Evolutionary conservation across 1,140 invertebrate species (phyloP).

Genomic region (Archivesica marissinica): DNA sequence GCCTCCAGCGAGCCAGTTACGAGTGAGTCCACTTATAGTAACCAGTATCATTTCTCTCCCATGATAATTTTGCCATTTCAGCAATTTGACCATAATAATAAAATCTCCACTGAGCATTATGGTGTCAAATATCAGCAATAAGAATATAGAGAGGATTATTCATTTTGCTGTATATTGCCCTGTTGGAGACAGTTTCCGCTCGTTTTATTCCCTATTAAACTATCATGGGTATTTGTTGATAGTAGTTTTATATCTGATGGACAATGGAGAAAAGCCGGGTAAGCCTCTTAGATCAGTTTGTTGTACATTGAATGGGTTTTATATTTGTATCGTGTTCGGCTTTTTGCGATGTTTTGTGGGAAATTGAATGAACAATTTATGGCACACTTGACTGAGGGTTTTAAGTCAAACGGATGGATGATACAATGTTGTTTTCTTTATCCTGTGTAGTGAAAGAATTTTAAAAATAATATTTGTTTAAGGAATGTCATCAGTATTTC

Average conservation of each 20-base stretch:
- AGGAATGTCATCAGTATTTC: neutral
- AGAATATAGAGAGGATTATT: slow-evolving; percentile 28
- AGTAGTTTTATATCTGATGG: slow-evolving; percentile 7
- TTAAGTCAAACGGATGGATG: neutral
- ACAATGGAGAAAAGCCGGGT: neutral
- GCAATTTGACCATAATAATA: too few relatives aligned
- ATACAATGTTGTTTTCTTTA: neutral
- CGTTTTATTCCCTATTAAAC: neutral
- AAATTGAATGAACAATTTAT: slow-evolving; percentile 7
- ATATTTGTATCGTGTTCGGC: neutral
- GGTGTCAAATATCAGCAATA: too few relatives aligned
- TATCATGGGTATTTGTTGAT: slow-evolving; percentile 37
- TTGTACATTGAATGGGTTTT: neutral
- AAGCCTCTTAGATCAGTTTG: slow-evolving; percentile 3
- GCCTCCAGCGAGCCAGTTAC: too few relatives aligned
- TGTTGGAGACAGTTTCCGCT: neutral
- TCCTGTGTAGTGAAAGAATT: neutral
- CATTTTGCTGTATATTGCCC: neutral
- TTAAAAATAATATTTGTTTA: slow-evolving; percentile 6
- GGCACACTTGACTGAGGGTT: slow-evolving; percentile 7
- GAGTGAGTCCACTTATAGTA: too few relatives aligned
- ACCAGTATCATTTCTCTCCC: too few relatives aligned
- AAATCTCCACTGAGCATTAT: too few relatives aligned
- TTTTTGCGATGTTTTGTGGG: slow-evolving; percentile 15
- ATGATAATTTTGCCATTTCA: too few relatives aligned